Percentiles rank a stretch among this genome's conserved stretches.
These are phyloP conservation scores for Balaenoptera acutorostrata DNA, from an alignment of 2,113 vertebrate species.

Conservation along the genomic window DNA sequence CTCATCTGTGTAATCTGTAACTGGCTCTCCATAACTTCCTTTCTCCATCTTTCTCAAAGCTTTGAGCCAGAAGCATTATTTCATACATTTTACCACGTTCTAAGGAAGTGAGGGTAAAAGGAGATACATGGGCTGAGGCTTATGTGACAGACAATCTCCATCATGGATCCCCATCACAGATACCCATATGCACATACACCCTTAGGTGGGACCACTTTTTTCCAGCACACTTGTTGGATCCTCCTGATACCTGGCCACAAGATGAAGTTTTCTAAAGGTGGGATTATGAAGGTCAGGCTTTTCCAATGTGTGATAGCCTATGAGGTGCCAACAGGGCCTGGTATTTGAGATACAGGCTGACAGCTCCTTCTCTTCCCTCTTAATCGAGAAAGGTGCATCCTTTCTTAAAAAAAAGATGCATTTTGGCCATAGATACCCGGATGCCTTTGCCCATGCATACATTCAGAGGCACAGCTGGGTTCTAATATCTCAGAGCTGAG, in stretches of 20 bases:
- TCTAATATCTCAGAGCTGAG: not conserved
- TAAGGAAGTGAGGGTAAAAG: not conserved
- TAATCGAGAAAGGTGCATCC: not conserved
- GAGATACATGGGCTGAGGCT: not conserved
- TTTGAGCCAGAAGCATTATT: not conserved
- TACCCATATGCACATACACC: accelerated
- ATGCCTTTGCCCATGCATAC: not conserved
- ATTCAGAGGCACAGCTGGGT: not conserved
- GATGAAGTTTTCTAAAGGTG: not conserved
- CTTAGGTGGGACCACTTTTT: not conserved
- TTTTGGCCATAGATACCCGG: not conserved
- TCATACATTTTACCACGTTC: not conserved
- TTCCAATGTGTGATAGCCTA: not conserved
- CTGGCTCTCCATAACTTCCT: not conserved
- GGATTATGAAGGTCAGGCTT: not conserved
- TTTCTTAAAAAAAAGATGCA: not conserved
- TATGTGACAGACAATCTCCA: not conserved
- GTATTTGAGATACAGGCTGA: not conserved
- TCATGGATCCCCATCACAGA: not conserved
- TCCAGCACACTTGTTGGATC: not conserved
- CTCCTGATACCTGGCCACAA: not conserved
- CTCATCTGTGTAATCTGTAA: not conserved
- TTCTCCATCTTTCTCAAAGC: not conserved
- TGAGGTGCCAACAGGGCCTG: not conserved
- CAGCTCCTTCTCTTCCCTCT: not conserved